Conservation (phyloP, 2,888 invertebrate species). For the Pterobdella sp. region DNA sequence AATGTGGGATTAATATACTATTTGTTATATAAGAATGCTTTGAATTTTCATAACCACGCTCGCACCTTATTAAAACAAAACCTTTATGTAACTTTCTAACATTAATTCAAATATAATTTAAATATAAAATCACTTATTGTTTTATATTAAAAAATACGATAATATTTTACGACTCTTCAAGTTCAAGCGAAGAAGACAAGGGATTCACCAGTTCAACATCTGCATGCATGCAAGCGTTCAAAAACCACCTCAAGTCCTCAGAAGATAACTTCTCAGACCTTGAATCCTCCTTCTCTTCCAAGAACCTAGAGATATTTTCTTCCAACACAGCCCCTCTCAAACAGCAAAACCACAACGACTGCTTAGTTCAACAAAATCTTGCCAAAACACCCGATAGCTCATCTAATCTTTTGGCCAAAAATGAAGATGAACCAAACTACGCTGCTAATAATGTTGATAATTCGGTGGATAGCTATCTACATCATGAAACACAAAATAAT, state of each 20-base stretch:
- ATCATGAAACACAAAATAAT: neutral
- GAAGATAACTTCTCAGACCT: neutral
- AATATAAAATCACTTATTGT: too few relatives aligned
- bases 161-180: too few relatives aligned
- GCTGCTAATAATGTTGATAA: neutral
- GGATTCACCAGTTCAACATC: constrained; percentile 12
- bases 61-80: too few relatives aligned
- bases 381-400: neutral
- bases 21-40: too few relatives aligned
- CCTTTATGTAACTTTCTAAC: too few relatives aligned
- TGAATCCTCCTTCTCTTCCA: constrained; percentile 1
- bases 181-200: constrained; percentile 12
- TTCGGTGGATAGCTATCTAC: neutral
- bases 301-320: neutral
- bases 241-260: neutral
- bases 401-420: neutral
- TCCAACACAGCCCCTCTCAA: neutral
- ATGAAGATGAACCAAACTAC: neutral
- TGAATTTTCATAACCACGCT: too few relatives aligned
- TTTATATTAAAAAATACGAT: too few relatives aligned
- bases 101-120: too few relatives aligned
- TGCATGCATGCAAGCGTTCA: constrained; percentile 7
- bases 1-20: too few relatives aligned
- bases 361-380: neutral
- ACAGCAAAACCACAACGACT: constrained; percentile 6